A percentile compares a stretch with the other conserved stretches of the same genome.
Conservation (phyloP, 2,797 vertebrate genomes). For the Manis crassicaudata region DNA sequence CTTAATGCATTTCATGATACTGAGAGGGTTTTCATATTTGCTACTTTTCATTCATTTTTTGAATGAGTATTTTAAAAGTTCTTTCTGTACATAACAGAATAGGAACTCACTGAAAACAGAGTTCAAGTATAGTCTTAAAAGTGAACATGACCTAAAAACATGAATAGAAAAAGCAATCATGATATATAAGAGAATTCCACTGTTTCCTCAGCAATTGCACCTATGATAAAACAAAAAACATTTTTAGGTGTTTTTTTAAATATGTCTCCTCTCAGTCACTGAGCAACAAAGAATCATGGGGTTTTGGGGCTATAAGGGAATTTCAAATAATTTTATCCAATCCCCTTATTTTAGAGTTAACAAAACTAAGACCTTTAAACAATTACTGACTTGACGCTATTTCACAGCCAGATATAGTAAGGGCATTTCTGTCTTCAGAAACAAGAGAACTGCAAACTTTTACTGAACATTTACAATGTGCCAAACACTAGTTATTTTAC, state of each 20-base stretch:
- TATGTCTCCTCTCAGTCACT: not conserved
- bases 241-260: not conserved
- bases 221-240: not conserved
- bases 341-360: not conserved
- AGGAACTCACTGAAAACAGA: not conserved
- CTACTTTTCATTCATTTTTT: constrained; percentile 21
- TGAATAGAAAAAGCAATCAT: not conserved
- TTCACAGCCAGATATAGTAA: not conserved
- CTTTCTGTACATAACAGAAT: not conserved
- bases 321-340: not conserved
- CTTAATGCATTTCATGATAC: not conserved
- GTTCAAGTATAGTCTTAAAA: not conserved
- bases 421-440: constrained; percentile 13
- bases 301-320: not conserved
- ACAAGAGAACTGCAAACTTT: not conserved
- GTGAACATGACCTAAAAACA: not conserved
- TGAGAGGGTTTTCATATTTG: constrained; percentile 3
- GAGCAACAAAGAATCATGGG: not conserved
- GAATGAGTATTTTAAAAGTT: not conserved
- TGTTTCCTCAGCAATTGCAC: not conserved
- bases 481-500: not conserved
- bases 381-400: not conserved
- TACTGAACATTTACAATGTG: not conserved
- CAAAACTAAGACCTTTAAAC: constrained; percentile 29
- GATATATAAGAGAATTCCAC: not conserved